phyloP scores from a whole-genome alignment of 2,888 invertebrate genomes.

The Metopia argyrocephala region DNA sequence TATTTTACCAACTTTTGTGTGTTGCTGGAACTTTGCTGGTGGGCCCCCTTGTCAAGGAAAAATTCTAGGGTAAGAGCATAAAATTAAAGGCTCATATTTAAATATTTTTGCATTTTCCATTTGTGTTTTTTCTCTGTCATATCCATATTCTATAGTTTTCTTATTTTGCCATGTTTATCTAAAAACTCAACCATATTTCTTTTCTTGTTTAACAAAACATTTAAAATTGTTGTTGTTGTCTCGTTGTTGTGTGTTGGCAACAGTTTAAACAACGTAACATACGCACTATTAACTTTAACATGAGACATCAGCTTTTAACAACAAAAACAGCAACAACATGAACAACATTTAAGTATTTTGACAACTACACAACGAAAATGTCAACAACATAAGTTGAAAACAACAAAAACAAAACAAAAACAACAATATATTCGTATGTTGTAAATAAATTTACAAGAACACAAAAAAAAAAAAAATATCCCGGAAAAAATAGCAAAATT shows the following conservation, averaged over 20 bases:
- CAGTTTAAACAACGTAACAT: constrained; percentile 23
- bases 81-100: too few species aligned
- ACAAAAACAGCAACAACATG: constrained; percentile 18
- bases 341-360: constrained; percentile 52
- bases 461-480: too few species aligned
- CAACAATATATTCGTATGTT: constrained; percentile 7
- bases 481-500: constrained; percentile 29
- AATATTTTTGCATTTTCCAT: too few species aligned
- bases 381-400: constrained; percentile 57
- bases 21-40: constrained; percentile 37
- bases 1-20: neutral
- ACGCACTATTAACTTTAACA: constrained; percentile 58
- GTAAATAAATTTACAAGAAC: constrained; percentile 8
- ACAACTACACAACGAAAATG: constrained; percentile 61
- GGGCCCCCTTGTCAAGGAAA: too few species aligned
- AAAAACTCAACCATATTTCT: too few species aligned
- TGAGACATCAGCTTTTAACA: constrained; percentile 22
- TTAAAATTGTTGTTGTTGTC: too few species aligned
- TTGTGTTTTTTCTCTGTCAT: too few species aligned
- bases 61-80: too few species aligned
- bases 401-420: constrained; percentile 34
- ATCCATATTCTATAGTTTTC: too few species aligned
- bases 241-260: too few species aligned
- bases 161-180: too few species aligned
- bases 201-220: too few species aligned